Conservation (phyloP, 2,888 invertebrate species). For the Conus canariensis region DNA sequence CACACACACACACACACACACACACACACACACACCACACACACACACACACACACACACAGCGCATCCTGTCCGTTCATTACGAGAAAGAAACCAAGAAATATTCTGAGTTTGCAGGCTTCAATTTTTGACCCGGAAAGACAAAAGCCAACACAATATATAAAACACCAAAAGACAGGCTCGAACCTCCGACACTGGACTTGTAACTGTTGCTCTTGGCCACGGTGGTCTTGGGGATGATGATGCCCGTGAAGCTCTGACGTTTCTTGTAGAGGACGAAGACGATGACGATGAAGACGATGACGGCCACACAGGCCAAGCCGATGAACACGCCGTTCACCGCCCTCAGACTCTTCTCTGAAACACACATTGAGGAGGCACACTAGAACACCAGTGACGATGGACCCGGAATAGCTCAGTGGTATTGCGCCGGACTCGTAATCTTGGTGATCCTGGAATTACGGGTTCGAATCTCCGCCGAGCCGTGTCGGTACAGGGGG, state of each 20-base stretch:
- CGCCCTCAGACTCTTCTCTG: constrained; percentile 40
- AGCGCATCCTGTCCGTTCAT: too few species aligned
- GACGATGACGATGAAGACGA: constrained; percentile 64
- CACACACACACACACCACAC: too few species aligned
- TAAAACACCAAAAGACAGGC: not conserved
- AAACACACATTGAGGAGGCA: not conserved
- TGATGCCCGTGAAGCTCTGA: constrained; percentile 70
- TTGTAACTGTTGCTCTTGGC: constrained; percentile 76
- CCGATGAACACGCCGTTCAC: constrained; percentile 65
- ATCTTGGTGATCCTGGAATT: too few species aligned
- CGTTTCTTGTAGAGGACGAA: constrained; percentile 72
- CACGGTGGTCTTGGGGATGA: constrained; percentile 71
- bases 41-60: too few species aligned
- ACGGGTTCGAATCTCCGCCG: too few species aligned
- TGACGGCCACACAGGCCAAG: constrained; percentile 58
- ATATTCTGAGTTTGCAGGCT: too few species aligned
- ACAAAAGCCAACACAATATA: not conserved
- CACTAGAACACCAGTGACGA: not conserved
- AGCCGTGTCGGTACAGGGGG: too few species aligned
- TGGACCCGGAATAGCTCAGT: not conserved
- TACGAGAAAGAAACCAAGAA: too few species aligned
- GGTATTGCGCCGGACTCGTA: too few species aligned
- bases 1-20: too few species aligned
- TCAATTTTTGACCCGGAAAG: too few species aligned
- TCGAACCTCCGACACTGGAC: constrained; percentile 71